Evolutionary conservation across 2,797 vertebrate genomes (phyloP).

Genomic region (Pelodytes ibericus): DNA sequence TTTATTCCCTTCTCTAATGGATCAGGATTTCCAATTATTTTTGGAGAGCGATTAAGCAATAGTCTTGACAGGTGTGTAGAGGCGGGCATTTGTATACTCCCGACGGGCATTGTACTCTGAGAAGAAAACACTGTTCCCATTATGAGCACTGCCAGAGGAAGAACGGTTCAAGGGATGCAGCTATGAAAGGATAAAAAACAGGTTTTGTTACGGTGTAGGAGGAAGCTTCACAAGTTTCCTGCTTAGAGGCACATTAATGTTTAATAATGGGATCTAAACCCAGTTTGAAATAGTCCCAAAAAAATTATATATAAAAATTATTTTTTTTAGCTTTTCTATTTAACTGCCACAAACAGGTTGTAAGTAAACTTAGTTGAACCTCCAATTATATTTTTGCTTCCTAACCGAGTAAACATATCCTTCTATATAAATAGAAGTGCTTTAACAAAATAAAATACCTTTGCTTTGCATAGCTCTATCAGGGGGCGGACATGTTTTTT

Average conservation of each 20-base stretch:
- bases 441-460: no score
- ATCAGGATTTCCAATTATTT: background rate
- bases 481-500: no score
- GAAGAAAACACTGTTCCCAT: conserved; percentile 20
- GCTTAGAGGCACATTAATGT: conserved; percentile 56
- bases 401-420: no score
- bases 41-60: background rate
- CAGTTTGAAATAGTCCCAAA: conserved; percentile 26
- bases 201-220: conserved; percentile 57
- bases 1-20: no score
- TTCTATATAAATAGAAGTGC: no score
- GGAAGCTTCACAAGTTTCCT: conserved; percentile 54
- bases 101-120: background rate
- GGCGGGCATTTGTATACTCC: conserved; percentile 3
- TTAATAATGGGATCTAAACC: conserved; percentile 48
- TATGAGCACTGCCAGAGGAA: background rate
- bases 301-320: no score
- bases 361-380: no score
- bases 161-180: conserved; percentile 1
- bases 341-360: no score
- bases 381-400: no score
- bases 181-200: conserved; percentile 53
- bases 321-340: no score
- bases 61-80: conserved; percentile 20
- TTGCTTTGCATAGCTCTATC: no score